Evolutionary conservation across 2,888 invertebrate species (phyloP), one percentile per base, ranked within the genome.

Genomic region (Oscheius onirici): DNA sequence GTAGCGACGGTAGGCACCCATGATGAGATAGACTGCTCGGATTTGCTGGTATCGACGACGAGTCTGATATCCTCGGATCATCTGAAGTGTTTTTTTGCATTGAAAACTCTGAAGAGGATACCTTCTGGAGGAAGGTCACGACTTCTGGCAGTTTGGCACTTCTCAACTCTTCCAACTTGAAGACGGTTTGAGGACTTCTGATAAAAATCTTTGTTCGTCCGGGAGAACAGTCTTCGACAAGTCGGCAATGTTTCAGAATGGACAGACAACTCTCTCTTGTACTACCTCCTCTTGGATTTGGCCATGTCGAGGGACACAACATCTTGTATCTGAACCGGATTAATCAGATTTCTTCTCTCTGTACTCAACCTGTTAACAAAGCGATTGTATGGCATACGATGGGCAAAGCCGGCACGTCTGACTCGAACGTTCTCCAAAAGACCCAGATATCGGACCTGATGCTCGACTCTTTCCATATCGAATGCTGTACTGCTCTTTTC

Each of bases 291-390:
- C 92, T 92, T 90, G 93, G 97, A 90, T 95, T 96, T 43, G 97
- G 97, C 97, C 97, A 97, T 2, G 97, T 97, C 89, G 93, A 93
- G 87, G 93, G 92, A 0, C 93, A 94, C 81, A 96, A 93, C 94
- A 97, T 95, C 91, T 97, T 97, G 91, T 97, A 97, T 74, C 96
- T 92, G 79, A 69, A 72, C n/a, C 26, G 15, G 34, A 20, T 40
- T 15, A 6, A 15, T 34, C 11, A 11, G 20, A 8, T 11, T 8
- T 20, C 40, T 20, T 17, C 17, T 34, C 13, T n/a, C 15, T 20
- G 1, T 13, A 20, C 8, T 34, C 71, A 87, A 92, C 92, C 93
- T 92, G 89, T 93, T 92, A 76, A 96, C 91, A 91, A 97, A 97
- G 86, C 94, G 92, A 88, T 94, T 94, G 90, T 96, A 97, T 76